A percentile compares a stretch with the other conserved stretches of the same genome.
phyloP scores from a whole-genome alignment of 2,888 invertebrate species.

The Deilephila elpenor region DNA sequence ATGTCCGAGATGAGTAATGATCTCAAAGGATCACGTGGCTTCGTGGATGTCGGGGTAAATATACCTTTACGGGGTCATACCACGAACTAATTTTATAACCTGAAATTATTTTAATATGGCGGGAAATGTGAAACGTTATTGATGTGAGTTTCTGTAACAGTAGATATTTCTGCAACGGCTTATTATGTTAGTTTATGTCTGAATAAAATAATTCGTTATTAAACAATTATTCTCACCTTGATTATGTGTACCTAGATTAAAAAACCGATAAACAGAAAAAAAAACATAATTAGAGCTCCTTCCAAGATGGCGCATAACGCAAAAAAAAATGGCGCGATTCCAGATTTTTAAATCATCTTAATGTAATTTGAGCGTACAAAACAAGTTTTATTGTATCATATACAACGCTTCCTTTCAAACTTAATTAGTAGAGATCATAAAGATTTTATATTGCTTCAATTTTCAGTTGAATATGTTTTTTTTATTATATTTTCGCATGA shows the following conservation, averaged over 20 bases:
- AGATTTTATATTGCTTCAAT: conserved; percentile 7
- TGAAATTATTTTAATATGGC: no score
- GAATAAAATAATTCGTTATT: no score
- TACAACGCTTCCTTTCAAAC: conserved; percentile 17
- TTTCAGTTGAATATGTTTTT: neutral
- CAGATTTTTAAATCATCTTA: conserved; percentile 1
- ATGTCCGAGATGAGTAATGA: neutral
- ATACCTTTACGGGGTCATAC: no score
- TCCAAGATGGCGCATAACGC: neutral
- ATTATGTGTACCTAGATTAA: neutral
- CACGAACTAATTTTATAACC: no score
- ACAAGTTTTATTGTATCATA: conserved; percentile 14
- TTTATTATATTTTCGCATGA: neutral
- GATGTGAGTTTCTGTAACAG: no score
- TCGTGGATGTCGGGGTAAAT: no score
- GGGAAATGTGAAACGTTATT: no score
- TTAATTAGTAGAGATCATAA: conserved; percentile 16
- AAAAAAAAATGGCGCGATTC: neutral
- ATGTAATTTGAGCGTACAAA: conserved; percentile 13
- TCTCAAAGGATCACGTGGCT: no score
- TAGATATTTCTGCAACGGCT: no score
- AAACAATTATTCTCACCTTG: no score
- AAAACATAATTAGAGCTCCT: neutral
- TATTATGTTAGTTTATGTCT: no score
- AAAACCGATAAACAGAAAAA: neutral